Evolutionary conservation across 2,113 vertebrate genomes (phyloP).

Genomic region (Nannobrachium achirus): DNA sequence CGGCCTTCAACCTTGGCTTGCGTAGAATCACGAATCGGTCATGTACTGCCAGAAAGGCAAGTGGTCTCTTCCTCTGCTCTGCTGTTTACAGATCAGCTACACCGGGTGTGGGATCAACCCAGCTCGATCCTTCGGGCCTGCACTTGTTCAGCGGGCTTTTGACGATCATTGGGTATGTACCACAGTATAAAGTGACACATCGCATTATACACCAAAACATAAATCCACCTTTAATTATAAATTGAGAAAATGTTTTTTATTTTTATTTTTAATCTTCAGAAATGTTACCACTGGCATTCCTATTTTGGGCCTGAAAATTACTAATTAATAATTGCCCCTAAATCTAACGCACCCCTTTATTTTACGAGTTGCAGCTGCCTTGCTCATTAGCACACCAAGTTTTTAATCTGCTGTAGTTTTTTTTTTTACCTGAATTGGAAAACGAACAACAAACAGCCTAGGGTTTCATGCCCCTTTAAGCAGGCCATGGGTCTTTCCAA

Average conservation of each 20-base stretch:
- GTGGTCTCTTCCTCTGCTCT: slow-evolving; percentile 27
- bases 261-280: background rate
- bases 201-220: too few species aligned
- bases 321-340: too few species aligned
- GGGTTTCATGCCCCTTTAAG: background rate
- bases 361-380: too few species aligned
- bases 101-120: slow-evolving; percentile 89
- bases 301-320: too few species aligned
- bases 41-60: slow-evolving; percentile 29
- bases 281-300: too few species aligned
- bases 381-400: background rate
- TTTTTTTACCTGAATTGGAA: background rate
- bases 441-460: too few species aligned
- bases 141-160: slow-evolving; percentile 78
- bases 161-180: slow-evolving; percentile 82
- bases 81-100: slow-evolving; percentile 82
- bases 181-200: too few species aligned
- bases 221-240: too few species aligned
- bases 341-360: too few species aligned
- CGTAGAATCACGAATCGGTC: slow-evolving; percentile 1
- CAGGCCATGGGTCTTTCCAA: background rate
- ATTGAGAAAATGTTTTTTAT: too few species aligned
- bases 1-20: slow-evolving; percentile 14
- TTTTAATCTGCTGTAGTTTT: background rate
- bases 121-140: slow-evolving; percentile 85